phyloP scores from a whole-genome alignment of 2,797 vertebrate genomes.

The Cossypha niveicapilla region DNA sequence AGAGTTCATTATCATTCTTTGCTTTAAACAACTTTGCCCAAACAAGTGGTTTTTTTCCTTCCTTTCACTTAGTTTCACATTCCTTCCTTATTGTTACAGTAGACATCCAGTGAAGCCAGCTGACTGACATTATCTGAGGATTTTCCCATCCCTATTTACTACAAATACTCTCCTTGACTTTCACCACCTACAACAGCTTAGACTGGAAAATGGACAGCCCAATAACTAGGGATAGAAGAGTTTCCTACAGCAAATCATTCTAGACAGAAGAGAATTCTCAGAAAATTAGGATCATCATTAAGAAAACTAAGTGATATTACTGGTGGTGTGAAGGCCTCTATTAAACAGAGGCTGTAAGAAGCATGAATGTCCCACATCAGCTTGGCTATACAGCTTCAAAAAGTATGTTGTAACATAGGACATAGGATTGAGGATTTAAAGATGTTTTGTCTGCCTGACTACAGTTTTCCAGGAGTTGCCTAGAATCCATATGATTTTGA shows the following conservation, averaged over 20 bases:
- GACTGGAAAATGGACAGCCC: background rate
- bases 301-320: background rate
- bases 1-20: slow-evolving; percentile 7
- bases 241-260: background rate
- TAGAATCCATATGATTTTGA: background rate
- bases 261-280: background rate
- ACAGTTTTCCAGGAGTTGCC: background rate
- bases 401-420: background rate
- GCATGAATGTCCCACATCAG: background rate
- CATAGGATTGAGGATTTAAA: background rate
- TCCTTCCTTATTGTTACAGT: background rate
- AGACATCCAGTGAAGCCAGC: background rate
- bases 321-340: background rate
- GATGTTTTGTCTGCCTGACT: background rate
- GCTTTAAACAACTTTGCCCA: background rate
- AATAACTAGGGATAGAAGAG: background rate
- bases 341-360: background rate
- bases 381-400: background rate
- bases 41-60: background rate
- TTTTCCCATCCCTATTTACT: background rate
- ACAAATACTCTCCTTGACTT: background rate
- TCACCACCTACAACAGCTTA: background rate
- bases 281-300: background rate
- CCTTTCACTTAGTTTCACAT: background rate
- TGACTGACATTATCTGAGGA: background rate